Percentiles rank a stretch among this genome's conserved stretches.
Conservation (phyloP, 2,113 vertebrate species). For the Trogon melanurus region DNA sequence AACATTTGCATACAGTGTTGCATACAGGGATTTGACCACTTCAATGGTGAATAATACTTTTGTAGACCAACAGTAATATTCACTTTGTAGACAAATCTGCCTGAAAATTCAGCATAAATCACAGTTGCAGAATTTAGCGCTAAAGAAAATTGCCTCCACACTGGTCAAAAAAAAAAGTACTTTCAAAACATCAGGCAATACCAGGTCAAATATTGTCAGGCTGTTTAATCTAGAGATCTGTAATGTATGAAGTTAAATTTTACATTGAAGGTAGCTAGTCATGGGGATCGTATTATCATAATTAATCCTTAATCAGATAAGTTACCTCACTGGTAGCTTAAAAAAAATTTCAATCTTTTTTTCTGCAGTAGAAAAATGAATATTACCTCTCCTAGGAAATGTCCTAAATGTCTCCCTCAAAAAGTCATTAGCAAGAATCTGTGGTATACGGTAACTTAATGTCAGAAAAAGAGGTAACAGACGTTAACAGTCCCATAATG, state of each 20-base stretch:
- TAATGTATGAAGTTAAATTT: background rate
- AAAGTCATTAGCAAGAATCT: conserved; percentile 57
- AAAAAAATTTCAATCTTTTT: conserved; percentile 5
- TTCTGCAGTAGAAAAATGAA: conserved; percentile 24
- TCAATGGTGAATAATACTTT: background rate
- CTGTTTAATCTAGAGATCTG: background rate
- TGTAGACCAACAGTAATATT: background rate
- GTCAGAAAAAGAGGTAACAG: conserved; percentile 66
- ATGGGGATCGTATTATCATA: background rate
- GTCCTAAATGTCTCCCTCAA: conserved; percentile 56
- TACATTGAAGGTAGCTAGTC: conserved; percentile 11
- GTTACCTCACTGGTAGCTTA: conserved; percentile 15
- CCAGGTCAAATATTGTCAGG: background rate
- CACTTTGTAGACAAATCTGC: background rate
- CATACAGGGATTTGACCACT: background rate
- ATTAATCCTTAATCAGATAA: conserved; percentile 52
- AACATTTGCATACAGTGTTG: background rate
- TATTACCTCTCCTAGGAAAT: conserved; percentile 53
- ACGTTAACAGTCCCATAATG: conserved; percentile 55
- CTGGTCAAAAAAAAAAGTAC: background rate
- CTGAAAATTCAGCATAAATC: background rate
- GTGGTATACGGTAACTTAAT: conserved; percentile 50
- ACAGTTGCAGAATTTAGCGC: background rate
- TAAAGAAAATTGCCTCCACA: background rate
- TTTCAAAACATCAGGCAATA: background rate